Evolutionary conservation across 2,888 invertebrate genomes (phyloP).

Genomic region (Sminthurides aquaticus): DNA sequence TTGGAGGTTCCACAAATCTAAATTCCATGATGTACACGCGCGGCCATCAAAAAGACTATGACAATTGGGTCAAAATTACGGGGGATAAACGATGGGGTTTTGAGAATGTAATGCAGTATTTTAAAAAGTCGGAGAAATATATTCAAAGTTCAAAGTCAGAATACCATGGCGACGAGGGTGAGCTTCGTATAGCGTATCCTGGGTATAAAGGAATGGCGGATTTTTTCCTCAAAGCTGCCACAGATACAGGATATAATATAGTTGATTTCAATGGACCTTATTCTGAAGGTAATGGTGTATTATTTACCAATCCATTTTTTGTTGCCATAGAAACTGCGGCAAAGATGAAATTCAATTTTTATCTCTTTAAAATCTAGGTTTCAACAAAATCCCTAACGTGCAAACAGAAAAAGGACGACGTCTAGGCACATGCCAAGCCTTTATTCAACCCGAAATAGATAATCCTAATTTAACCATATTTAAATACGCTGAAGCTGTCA

Average conservation of each 20-base stretch:
- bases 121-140: constrained; percentile 17
- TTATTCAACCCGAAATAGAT: constrained; percentile 19
- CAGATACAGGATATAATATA: constrained; percentile 21
- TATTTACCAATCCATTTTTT: background rate
- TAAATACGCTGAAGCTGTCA: constrained; percentile 20
- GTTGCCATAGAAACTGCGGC: background rate
- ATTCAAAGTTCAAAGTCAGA: background rate
- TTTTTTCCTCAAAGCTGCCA: constrained; percentile 20
- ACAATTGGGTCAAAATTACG: constrained; percentile 18
- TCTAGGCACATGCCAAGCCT: constrained; percentile 36
- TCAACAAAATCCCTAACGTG: background rate
- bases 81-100: constrained; percentile 15
- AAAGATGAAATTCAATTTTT: background rate
- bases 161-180: constrained; percentile 4
- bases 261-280: constrained; percentile 25
- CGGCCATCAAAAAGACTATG: constrained; percentile 14
- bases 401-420: constrained; percentile 31
- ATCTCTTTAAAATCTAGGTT: background rate
- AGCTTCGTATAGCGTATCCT: constrained; percentile 9
- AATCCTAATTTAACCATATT: constrained; percentile 20
- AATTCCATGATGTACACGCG: constrained; percentile 16
- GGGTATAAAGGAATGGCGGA: constrained; percentile 20
- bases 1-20: constrained; percentile 22
- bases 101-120: constrained; percentile 18
- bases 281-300: constrained; percentile 12